phyloP scores from a whole-genome alignment of 2,888 invertebrate genomes.

The Neoscelio sp. region DNA sequence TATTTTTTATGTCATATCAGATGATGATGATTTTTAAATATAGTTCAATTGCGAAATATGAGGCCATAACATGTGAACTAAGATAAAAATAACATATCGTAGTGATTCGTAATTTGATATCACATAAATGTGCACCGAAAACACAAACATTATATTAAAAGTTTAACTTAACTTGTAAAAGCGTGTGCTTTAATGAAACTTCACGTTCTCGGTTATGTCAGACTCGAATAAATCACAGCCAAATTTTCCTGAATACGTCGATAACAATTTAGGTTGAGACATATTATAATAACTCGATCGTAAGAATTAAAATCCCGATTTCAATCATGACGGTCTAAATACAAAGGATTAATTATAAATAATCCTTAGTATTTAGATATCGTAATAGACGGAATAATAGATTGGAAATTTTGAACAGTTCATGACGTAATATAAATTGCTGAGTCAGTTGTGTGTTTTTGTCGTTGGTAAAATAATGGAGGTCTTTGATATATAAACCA shows the following conservation, averaged over 20 bases:
- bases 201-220: neutral
- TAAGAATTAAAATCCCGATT: conserved; percentile 9
- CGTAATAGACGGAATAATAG: conserved; percentile 1
- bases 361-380: neutral
- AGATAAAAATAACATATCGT: neutral
- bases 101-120: no score
- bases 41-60: conserved; percentile 6
- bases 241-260: conserved; percentile 1
- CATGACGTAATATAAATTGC: no score
- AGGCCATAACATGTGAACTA: neutral
- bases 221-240: neutral
- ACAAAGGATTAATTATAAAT: conserved; percentile 16
- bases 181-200: no score
- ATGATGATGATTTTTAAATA: conserved; percentile 35
- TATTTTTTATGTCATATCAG: conserved; percentile 48
- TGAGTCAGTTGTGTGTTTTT: no score
- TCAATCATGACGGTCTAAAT: conserved; percentile 15
- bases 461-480: no score
- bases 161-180: no score
- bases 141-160: neutral
- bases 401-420: no score
- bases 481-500: no score
- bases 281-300: conserved; percentile 4
- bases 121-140: neutral
- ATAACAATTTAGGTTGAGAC: conserved; percentile 1